These are phyloP conservation scores for Rallus crepitans DNA, from an alignment of 2,797 vertebrate species.

Conservation along the genomic window DNA sequence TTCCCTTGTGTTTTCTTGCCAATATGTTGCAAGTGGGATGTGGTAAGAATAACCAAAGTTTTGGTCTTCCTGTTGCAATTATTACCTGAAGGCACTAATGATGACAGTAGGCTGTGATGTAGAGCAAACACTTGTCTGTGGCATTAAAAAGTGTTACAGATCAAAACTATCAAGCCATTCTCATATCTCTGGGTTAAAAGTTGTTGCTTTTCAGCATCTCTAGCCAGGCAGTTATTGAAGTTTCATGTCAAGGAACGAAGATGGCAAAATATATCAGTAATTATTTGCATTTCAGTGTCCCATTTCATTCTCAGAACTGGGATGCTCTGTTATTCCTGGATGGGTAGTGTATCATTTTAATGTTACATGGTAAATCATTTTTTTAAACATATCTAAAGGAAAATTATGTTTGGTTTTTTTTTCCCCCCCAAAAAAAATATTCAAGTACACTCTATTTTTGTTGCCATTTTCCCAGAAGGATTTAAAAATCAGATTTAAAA, in stretches of 20 bases:
- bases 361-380: background rate
- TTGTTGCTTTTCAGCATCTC: background rate
- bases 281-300: background rate
- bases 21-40: constrained; percentile 10
- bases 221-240: background rate
- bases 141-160: background rate
- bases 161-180: background rate
- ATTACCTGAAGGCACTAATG: background rate
- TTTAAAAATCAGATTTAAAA: background rate
- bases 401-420: background rate
- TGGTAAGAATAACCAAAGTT: constrained; percentile 2
- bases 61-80: constrained; percentile 5
- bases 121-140: background rate
- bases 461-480: background rate
- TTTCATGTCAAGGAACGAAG: background rate
- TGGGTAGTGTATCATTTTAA: background rate
- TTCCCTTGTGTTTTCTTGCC: constrained; percentile 11
- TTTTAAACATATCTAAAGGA: background rate
- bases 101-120: background rate
- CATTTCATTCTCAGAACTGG: background rate
- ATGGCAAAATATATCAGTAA: background rate
- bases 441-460: background rate
- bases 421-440: background rate
- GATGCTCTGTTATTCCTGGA: background rate
- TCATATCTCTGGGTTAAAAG: background rate